Evolutionary conservation across 2,797 vertebrate species (phyloP).

Genomic region (Chromobotia macracanthus): DNA sequence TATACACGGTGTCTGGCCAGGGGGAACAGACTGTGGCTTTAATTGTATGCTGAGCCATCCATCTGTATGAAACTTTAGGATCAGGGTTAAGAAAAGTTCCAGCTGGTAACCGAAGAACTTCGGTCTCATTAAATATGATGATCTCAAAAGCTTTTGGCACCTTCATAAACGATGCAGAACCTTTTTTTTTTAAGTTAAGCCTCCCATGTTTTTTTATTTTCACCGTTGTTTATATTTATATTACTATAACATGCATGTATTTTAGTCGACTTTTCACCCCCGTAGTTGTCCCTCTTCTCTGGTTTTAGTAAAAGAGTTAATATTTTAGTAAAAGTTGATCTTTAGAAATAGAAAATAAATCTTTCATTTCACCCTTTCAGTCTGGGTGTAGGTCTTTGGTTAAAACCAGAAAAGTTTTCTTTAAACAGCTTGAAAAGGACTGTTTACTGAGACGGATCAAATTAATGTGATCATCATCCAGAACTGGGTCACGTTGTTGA

Average conservation of each 20-base stretch:
- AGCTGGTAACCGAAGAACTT: constrained; percentile 84
- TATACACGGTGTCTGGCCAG: constrained; percentile 81
- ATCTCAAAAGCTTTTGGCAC: constrained; percentile 59
- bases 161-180: constrained; percentile 19
- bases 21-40: constrained; percentile 79
- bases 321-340: too few species aligned
- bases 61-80: constrained; percentile 74
- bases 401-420: background rate
- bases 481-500: constrained; percentile 20
- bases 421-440: background rate
- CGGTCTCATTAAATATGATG: constrained; percentile 83
- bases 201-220: too few species aligned
- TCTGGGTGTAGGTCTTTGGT: background rate
- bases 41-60: constrained; percentile 87
- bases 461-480: background rate
- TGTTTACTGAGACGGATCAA: background rate
- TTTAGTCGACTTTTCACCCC: background rate
- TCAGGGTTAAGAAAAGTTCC: constrained; percentile 79
- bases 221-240: too few species aligned
- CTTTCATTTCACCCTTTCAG: too few species aligned
- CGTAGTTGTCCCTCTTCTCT: background rate
- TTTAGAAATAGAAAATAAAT: too few species aligned
- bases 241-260: too few species aligned
- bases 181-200: background rate
- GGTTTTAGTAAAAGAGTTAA: too few species aligned